Evolutionary conservation across 2,113 vertebrate species (phyloP), one percentile per base, ranked within the genome.

Genomic region (Corvus cornix): DNA sequence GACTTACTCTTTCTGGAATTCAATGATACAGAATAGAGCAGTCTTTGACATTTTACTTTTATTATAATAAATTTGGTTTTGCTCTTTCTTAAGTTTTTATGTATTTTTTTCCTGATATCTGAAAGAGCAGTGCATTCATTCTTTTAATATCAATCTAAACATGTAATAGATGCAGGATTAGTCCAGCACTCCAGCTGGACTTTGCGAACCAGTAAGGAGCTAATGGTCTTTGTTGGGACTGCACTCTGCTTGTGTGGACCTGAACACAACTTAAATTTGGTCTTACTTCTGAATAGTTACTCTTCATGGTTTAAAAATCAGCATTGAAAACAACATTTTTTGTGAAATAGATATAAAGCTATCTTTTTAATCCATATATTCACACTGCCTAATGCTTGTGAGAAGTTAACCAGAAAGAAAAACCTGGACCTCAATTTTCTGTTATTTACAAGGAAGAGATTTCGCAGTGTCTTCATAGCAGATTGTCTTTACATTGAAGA

Each of bases 401-500:
- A 48, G 17, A 72, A 24, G 18, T 60, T 39, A 68, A 62, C 11
- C 5, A 46, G 52, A 74, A 91, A 35, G 7, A 69, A 74, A 66
- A 64, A 1, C 33, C 69, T 30, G n/a, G 31, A 19, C 66, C 49
- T 93, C 33, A 59, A 3, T 74, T 93, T 91, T 48, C 63, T 7
- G 2, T 83, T 85, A 52, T 41, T 90, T 93, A 35, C 16, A 27
- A 67, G 43, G 39, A 63, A 39, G 26, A 69, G 43, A 6, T 56
- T 4, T 37, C 0, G 0, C 19, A 41, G 35, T 44, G 63, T 66
- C 52, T 75, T 37, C 35, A 6, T 21, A 48, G 51, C 30, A 77
- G 72, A 59, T 70, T 84, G 58, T 72, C 31, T 88, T 48, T 69
- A 21, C 14, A 2, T n/a, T 13, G 48, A 37, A 76, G 70, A 62